Evolutionary conservation across 2,888 invertebrate species (phyloP).

Genomic region (Sminthurinus aureus): DNA sequence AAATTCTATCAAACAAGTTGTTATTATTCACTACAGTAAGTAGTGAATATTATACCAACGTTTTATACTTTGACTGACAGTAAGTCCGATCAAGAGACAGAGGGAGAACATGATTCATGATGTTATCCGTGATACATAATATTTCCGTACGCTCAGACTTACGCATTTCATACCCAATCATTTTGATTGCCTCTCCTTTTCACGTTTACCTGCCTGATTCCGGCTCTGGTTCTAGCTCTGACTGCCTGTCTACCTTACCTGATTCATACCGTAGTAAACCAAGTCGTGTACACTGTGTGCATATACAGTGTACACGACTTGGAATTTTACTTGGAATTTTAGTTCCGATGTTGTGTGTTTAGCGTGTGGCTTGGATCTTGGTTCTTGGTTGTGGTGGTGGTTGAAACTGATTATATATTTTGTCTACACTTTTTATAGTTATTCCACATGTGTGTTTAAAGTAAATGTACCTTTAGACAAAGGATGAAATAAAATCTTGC

Average conservation of each 20-base stretch:
- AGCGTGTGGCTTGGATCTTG: neutral
- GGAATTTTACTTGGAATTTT: neutral
- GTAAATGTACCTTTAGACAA: too few relatives aligned
- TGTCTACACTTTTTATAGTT: neutral
- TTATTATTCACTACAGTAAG: neutral
- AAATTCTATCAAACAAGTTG: neutral
- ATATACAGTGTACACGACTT: neutral
- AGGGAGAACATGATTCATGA: neutral
- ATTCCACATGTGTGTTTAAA: neutral
- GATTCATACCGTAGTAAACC: neutral
- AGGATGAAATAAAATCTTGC: neutral
- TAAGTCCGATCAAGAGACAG: neutral
- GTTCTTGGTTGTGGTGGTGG: neutral
- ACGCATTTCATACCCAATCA: slow-evolving; percentile 16
- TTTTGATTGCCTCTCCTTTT: slow-evolving; percentile 22
- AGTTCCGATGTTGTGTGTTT: neutral
- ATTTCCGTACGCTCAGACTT: slow-evolving; percentile 3
- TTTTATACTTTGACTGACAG: neutral
- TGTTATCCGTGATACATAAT: neutral
- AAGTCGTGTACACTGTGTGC: neutral
- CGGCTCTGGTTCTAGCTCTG: too few relatives aligned
- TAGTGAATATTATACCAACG: neutral
- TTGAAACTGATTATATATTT: neutral
- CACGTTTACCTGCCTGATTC: neutral
- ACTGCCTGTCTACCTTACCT: too few relatives aligned